These are phyloP conservation scores for Palythoa grandis DNA, from an alignment of 92 coral and sea anemone species.

Conservation along the genomic window DNA sequence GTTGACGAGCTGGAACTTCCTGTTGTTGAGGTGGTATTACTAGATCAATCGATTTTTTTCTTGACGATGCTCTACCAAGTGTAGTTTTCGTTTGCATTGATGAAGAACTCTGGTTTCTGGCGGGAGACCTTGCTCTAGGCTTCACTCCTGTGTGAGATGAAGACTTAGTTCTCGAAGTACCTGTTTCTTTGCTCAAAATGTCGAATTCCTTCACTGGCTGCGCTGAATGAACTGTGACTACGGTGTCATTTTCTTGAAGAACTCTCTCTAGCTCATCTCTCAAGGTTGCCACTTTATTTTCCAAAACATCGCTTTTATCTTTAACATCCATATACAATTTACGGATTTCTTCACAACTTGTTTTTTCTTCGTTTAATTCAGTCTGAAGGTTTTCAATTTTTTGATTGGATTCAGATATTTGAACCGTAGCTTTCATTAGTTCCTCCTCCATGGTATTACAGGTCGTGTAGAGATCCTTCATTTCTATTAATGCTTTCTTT, in stretches of 20 bases:
- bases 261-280: constrained; percentile 77
- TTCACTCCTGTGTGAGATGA: constrained; percentile 53
- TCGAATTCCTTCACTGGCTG: constrained; percentile 27
- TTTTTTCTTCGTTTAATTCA: constrained; percentile 74
- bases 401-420: constrained; percentile 76
- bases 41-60: constrained; percentile 67
- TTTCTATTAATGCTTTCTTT: constrained; percentile 62
- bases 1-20: constrained; percentile 56
- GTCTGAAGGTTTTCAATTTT: constrained; percentile 68
- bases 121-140: constrained; percentile 40
- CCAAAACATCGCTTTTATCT: constrained; percentile 75
- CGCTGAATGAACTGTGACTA: constrained; percentile 43
- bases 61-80: constrained; percentile 6
- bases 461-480: constrained; percentile 54
- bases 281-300: constrained; percentile 74
- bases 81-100: background rate
- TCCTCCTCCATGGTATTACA: constrained; percentile 84
- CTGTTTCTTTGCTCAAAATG: constrained; percentile 38
- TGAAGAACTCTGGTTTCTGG: constrained; percentile 14
- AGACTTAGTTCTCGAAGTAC: constrained; percentile 42
- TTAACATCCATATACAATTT: constrained; percentile 71
- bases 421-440: constrained; percentile 73
- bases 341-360: constrained; percentile 78
- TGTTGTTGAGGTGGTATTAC: constrained; percentile 61
- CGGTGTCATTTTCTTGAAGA: constrained; percentile 63